Evolutionary conservation across 37 sponge, comb jelly and placozoan genomes (phyloP).

Genomic region (Lycopodina hypogea): DNA sequence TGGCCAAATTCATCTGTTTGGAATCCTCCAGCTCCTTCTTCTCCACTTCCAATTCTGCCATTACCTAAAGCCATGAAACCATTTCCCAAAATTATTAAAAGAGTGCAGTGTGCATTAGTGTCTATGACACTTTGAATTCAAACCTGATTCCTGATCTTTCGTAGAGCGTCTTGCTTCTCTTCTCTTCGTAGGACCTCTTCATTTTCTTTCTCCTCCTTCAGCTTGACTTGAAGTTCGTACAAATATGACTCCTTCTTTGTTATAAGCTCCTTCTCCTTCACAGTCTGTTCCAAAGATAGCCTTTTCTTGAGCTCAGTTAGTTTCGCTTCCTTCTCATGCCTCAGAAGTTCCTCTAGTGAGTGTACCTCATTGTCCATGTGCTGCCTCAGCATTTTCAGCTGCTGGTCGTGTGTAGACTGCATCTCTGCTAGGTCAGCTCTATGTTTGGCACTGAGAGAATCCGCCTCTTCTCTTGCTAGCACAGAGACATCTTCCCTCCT

Average conservation of each 20-base stretch:
- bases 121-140: not conserved
- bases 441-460: not conserved
- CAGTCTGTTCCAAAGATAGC: slow-evolving; percentile 14
- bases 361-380: slow-evolving; percentile 1
- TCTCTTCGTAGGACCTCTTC: slow-evolving; percentile 68
- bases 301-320: not conserved
- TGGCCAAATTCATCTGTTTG: slow-evolving; percentile 9
- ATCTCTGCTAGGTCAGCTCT: not conserved
- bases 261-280: slow-evolving; percentile 8
- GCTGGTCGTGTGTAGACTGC: slow-evolving; percentile 32
- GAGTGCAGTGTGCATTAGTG: not conserved
- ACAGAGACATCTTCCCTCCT: not conserved
- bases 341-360: not conserved
- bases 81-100: not conserved
- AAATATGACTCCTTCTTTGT: slow-evolving; percentile 1
- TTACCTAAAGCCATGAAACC: not conserved
- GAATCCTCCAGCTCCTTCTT: slow-evolving; percentile 22
- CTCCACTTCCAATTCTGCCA: slow-evolving; percentile 26
- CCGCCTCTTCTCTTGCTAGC: not conserved
- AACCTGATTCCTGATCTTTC: slow-evolving; percentile 59
- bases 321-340: not conserved
- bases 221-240: slow-evolving; percentile 13
- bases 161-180: slow-evolving; percentile 42
- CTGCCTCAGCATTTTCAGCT: slow-evolving; percentile 16
- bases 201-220: slow-evolving; percentile 59